phyloP scores from a whole-genome alignment of 2,113 vertebrate species.

The Epinephelus lanceolatus region DNA sequence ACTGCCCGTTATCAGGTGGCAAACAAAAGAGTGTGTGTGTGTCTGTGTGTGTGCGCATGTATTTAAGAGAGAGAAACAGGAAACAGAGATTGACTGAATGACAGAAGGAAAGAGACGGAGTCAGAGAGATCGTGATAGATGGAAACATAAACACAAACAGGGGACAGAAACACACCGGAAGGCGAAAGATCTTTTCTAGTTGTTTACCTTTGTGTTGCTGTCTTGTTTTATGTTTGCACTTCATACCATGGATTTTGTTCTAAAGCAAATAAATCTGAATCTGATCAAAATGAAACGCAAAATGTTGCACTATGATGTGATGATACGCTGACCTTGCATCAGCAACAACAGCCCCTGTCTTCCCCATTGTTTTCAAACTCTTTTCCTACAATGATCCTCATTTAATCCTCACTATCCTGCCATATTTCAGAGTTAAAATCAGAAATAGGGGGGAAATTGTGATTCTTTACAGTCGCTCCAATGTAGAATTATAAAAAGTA shows the following conservation, averaged over 20 bases:
- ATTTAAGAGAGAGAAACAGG: conserved; percentile 44
- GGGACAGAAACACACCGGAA: conserved; percentile 1
- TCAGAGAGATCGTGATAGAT: conserved; percentile 6
- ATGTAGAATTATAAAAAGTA: too few species aligned
- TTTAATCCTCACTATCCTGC: background rate
- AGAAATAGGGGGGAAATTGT: too few species aligned
- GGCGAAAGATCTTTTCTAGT: background rate
- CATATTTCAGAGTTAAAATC: background rate
- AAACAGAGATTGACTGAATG: conserved; percentile 47
- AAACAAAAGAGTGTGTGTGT: conserved; percentile 55
- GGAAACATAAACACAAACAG: conserved; percentile 29
- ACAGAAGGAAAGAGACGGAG: conserved; percentile 29
- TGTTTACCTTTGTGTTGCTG: too few species aligned
- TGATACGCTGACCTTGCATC: background rate
- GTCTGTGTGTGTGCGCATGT: background rate
- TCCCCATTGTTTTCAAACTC: background rate
- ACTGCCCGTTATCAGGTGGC: conserved; percentile 74
- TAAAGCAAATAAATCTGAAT: too few species aligned
- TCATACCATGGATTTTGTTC: too few species aligned
- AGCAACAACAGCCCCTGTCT: background rate
- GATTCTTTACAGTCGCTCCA: too few species aligned
- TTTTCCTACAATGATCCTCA: background rate
- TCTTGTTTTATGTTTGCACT: too few species aligned
- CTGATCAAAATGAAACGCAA: background rate
- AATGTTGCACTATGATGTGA: background rate